A percentile compares a stretch with the other conserved stretches of the same genome.
phyloP scores from a whole-genome alignment of 2,113 vertebrate genomes.

The Megaleporinus macrocephalus region DNA sequence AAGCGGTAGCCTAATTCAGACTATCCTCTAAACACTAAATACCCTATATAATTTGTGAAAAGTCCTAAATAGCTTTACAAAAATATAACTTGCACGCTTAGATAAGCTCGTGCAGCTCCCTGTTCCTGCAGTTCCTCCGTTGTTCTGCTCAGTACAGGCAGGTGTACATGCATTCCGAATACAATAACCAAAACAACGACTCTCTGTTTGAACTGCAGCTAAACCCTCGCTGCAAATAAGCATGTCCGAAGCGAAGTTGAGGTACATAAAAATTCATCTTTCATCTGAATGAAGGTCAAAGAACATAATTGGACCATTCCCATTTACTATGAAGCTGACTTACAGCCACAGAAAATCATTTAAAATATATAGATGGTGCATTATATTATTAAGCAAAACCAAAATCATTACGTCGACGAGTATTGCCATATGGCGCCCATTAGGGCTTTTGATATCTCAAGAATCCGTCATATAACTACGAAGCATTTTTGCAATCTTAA shows the following conservation, averaged over 20 bases:
- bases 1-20: not conserved
- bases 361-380: no score
- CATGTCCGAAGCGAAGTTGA: no score
- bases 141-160: not conserved
- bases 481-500: not conserved
- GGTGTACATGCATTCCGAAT: not conserved
- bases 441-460: not conserved
- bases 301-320: no score
- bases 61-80: not conserved
- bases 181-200: not conserved
- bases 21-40: not conserved
- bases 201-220: not conserved
- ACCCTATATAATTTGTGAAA: no score
- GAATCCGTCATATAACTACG: not conserved
- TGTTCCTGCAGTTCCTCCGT: not conserved
- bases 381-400: no score
- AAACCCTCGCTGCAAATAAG: no score
- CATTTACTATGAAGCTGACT: no score
- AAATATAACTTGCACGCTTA: not conserved
- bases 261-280: not conserved
- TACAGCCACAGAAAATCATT: no score
- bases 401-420: not conserved
- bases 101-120: not conserved
- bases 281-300: no score
- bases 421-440: not conserved